A percentile compares a stretch with the other conserved stretches of the same genome.
phyloP scores from a whole-genome alignment of 1,140 invertebrate species.

The Penaeus vannamei region DNA sequence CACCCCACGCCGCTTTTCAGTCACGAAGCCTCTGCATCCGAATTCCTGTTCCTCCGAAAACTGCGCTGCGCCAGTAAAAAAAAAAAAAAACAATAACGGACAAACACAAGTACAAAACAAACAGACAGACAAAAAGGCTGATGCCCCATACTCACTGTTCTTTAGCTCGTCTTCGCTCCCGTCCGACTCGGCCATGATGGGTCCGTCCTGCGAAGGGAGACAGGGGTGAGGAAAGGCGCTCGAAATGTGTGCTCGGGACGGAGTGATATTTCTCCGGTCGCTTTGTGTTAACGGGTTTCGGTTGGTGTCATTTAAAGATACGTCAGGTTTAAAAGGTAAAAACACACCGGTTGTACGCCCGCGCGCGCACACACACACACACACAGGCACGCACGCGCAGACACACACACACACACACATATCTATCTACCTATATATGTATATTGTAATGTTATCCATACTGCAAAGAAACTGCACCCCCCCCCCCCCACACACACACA shows the following conservation, averaged over 20 bases:
- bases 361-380: not conserved
- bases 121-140: too few relatives aligned
- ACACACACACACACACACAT: not conserved
- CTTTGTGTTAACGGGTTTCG: too few relatives aligned
- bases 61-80: not conserved
- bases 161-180: slow-evolving; percentile 60
- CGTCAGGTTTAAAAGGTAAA: not conserved
- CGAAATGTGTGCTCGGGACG: too few relatives aligned
- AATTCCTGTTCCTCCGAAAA: not conserved
- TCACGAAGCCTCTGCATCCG: not conserved
- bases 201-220: slow-evolving; percentile 40
- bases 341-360: not conserved
- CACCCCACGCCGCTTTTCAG: not conserved
- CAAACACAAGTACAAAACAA: not conserved
- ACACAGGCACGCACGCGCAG: not conserved
- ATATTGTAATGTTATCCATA: too few relatives aligned
- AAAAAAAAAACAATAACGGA: not conserved
- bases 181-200: slow-evolving; percentile 51
- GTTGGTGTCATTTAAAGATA: not conserved
- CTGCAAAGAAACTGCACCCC: too few relatives aligned
- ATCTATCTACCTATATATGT: too few relatives aligned
- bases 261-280: too few relatives aligned
- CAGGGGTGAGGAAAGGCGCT: not conserved
- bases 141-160: slow-evolving; percentile 47
- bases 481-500: too few relatives aligned